phyloP scores from a whole-genome alignment of 2,888 invertebrate genomes.

The Drymonia ruficornis region DNA sequence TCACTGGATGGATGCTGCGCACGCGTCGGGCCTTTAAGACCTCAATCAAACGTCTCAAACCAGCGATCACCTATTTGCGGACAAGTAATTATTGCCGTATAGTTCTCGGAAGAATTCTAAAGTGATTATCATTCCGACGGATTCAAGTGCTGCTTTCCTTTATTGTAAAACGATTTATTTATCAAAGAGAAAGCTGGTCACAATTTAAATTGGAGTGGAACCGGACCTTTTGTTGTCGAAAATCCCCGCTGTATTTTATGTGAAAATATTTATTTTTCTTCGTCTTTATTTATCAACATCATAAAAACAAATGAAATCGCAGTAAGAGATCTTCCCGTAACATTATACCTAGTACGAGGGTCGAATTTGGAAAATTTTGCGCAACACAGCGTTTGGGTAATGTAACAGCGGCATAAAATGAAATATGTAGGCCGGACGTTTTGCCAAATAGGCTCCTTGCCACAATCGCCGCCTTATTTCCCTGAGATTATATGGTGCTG shows the following conservation, averaged over 20 bases:
- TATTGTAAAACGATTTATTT: conserved; percentile 24
- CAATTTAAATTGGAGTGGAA: conserved; percentile 15
- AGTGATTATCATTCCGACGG: conserved; percentile 24
- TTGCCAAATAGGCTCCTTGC: conserved; percentile 43
- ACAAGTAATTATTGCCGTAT: conserved; percentile 37
- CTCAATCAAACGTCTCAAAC: conserved; percentile 36
- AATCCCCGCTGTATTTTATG: too few relatives aligned
- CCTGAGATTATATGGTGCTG: not conserved
- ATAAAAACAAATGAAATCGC: conserved; percentile 51
- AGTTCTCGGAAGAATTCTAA: conserved; percentile 40
- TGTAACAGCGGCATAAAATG: conserved; percentile 32
- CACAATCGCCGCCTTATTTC: conserved; percentile 12
- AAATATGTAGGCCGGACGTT: conserved; percentile 44
- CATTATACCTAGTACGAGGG: conserved; percentile 56
- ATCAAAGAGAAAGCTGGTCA: conserved; percentile 16
- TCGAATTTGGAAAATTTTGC: conserved; percentile 42
- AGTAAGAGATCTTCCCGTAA: conserved; percentile 46
- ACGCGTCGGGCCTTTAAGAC: conserved; percentile 27
- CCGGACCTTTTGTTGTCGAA: not conserved
- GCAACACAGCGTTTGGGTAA: conserved; percentile 27
- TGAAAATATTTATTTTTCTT: not conserved
- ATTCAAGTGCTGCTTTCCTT: conserved; percentile 19
- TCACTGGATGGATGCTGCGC: conserved; percentile 36
- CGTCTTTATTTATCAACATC: conserved; percentile 11
- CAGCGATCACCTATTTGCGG: conserved; percentile 30